A percentile compares a stretch with the other conserved stretches of the same genome.
These are phyloP conservation scores for Netelia fuscicornis DNA, from an alignment of 2,888 invertebrate genomes.

Conservation along the genomic window DNA sequence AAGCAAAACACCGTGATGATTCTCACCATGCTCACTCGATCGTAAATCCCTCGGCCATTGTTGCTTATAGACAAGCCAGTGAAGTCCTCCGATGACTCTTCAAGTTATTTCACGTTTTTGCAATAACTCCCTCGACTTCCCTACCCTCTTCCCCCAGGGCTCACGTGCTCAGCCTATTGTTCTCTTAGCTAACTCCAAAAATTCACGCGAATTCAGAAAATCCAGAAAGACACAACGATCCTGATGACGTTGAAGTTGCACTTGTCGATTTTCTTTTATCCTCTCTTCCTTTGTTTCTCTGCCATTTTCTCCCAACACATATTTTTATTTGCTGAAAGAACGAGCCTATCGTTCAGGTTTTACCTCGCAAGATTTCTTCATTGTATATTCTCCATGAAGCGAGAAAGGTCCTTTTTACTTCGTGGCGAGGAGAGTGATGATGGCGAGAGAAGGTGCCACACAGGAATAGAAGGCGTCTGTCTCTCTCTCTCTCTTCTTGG, in stretches of 20 bases:
- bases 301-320: constrained; percentile 14
- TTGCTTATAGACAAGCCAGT: constrained; percentile 24
- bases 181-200: constrained; percentile 25
- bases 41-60: constrained; percentile 29
- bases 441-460: constrained; percentile 57
- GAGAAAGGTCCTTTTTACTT: constrained; percentile 64
- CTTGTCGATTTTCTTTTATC: constrained; percentile 37
- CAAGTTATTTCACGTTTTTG: constrained; percentile 54
- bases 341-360: constrained; percentile 53
- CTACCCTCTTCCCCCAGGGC: constrained; percentile 6
- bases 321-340: constrained; percentile 50
- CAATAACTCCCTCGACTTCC: constrained; percentile 21
- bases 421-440: constrained; percentile 50
- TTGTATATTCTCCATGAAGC: constrained; percentile 64
- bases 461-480: constrained; percentile 30
- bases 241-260: constrained; percentile 50
- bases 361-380: constrained; percentile 54
- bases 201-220: constrained; percentile 34
- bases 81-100: constrained; percentile 42
- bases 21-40: constrained; percentile 9
- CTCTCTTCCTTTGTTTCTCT: not conserved
- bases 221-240: constrained; percentile 34
- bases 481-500: constrained; percentile 13
- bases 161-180: constrained; percentile 32
- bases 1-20: constrained; percentile 24